Base-by-base conservation (phyloP, 2,888 invertebrate genomes). In the Drosophila anceps region DNA sequence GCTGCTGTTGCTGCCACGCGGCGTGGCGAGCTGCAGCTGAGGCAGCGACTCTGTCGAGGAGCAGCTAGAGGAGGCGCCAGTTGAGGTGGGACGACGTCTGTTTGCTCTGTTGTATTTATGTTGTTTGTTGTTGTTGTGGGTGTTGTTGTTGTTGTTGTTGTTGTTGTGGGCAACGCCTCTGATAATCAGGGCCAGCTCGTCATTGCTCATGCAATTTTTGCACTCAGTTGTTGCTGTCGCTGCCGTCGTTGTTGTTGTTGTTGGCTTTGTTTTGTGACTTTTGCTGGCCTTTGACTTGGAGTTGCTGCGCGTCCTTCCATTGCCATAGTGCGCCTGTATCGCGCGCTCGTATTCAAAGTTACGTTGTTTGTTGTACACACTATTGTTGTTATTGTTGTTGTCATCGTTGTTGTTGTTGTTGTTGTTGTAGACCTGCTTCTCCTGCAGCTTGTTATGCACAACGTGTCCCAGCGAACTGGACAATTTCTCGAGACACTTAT, bases 401-500 rank as follows among this genome's bases (percentile, higher is more conserved):
- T 73, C 66, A 15, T 63, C 74, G 9, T 12, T 78, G 10, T 58
- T 80, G 29, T 63, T 79, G 29, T 53, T 72, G 29, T 54, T 86
- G 76, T 68, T 83, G 58, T 79, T 88, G 80, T 73, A 88, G 66
- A 74, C 76, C 59, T 88, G 88, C 74, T 79, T 90, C 76, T 89
- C 80, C 64, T 91, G 79, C 68, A 84, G 50, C 46, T 91, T 91
- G 46, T 88, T 71, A 27, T 90, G 80, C n/a, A 90, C 88, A 62
- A 82, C 86, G 69, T 80, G 75, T 60, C 86, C 77, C 92, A 89
- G 73, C 80, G 91, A 82, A 46, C 91, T 92, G 76, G 92, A 91
- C 66, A 93, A 81, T 84, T 93, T 93, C 51, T 90, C 88, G 48
- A 93, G 83, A 77, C 92, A 93, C 76, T 93, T 93, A 72, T 92